These are phyloP conservation scores for Standfussiana lucernea DNA, from an alignment of 2,888 invertebrate genomes.

Conservation along the genomic window DNA sequence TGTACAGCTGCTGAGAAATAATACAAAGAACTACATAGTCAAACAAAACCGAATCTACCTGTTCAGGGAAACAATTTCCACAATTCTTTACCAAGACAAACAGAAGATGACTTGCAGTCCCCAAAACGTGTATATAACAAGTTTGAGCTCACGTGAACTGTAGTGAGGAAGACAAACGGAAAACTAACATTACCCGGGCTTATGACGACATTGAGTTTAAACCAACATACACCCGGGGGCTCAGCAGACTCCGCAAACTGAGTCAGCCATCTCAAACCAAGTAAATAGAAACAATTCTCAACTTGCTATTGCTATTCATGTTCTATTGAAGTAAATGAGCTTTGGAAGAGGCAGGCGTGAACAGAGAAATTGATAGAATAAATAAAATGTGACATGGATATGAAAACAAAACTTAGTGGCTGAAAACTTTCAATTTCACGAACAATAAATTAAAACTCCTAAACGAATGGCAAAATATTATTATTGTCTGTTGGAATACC, in stretches of 20 bases:
- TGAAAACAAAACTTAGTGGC: neutral
- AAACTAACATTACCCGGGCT: constrained; percentile 78
- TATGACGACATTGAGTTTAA: constrained; percentile 82
- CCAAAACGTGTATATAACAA: constrained; percentile 70
- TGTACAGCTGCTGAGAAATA: neutral
- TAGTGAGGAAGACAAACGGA: constrained; percentile 79
- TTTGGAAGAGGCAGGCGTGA: constrained; percentile 17
- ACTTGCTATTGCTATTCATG: constrained; percentile 56
- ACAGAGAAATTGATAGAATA: too few relatives aligned
- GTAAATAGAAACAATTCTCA: constrained; percentile 57
- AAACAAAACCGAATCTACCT: constrained; percentile 1
- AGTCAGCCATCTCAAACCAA: constrained; percentile 62
- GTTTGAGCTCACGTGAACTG: constrained; percentile 78
- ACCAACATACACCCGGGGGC: constrained; percentile 77
- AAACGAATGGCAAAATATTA: too few relatives aligned
- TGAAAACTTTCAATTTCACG: neutral
- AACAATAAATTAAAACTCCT: too few relatives aligned
- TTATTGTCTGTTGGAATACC: neutral
- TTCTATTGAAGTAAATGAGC: constrained; percentile 44
- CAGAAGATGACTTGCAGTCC: constrained; percentile 57
- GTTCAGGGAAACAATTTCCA: constrained; percentile 24
- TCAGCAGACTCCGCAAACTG: constrained; percentile 70
- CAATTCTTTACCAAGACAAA: constrained; percentile 53
- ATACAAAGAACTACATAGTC: neutral
- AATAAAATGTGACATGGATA: neutral